Base-by-base conservation (phyloP, 2,888 invertebrate species). In the Sminthurinus aureus region DNA sequence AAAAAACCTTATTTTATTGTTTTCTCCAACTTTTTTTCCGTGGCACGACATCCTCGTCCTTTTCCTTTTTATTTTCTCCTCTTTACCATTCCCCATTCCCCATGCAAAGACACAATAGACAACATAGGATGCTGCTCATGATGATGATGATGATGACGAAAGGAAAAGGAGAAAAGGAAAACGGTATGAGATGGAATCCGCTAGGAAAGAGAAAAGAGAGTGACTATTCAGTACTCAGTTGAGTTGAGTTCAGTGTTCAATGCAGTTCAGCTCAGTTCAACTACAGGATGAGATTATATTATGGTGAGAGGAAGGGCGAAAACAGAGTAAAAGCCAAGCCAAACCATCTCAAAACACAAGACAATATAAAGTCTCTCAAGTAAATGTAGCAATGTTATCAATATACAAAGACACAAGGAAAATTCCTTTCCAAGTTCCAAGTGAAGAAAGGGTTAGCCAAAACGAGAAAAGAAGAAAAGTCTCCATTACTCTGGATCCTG, bases 1-100 rank as follows among this genome's bases (percentile, higher is more conserved):
- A 69, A 71, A 26, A 85, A 85, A 82, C 82, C 82, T 85, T 80
- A 80, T 85, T 85, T 85, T 84, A 82, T 85, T 84, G 82, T 85
- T 85, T 83, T 84, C 84, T 80, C 82, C 83, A 84, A 82, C 79
- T 85, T 83, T 80, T 80, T 76, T 80, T 71, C 80, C 52, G 80
- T 80, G 71, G 52, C 80, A 51, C 58, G 20, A 71, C 50, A 12
- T 71, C 71, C 69, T 80, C n/a, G 71, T 71, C 52, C 51, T 51
- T 12, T 20, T 15, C 73, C 71, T 20, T 79, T 83, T 64, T 64
- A 79, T 50, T 73, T 22, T 20, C 11, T 51, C n/a, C 50, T n/a
- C 26, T 77, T 58, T 50, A 8, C 6, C n/a, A 18, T 22, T 67
- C 38, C 2, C 24, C 22, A 64, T 24, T 66, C 64, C n/a, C 67